Conservation (phyloP, 2,888 invertebrate genomes). For the Willowsia nigromaculata region DNA sequence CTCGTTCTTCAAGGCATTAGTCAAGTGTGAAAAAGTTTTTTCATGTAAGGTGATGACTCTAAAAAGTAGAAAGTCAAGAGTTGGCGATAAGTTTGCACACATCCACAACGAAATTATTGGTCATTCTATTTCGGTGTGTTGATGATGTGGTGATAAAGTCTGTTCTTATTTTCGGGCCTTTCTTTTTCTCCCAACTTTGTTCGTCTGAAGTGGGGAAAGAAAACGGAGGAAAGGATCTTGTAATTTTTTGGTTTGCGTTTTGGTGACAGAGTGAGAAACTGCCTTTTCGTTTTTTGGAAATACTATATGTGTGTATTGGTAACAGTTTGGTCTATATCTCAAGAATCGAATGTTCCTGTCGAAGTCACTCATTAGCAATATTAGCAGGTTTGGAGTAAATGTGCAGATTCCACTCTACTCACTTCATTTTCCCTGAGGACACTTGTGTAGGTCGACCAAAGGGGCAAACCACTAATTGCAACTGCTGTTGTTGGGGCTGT, state of each 20-base stretch:
- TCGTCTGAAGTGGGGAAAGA: background rate
- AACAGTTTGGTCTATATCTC: too few relatives aligned
- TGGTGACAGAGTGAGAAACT: background rate
- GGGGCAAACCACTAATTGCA: slow-evolving; percentile 2
- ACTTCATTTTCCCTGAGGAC: background rate
- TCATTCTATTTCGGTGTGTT: background rate
- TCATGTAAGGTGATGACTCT: background rate
- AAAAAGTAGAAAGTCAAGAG: background rate
- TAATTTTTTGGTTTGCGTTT: background rate
- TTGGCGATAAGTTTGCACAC: background rate
- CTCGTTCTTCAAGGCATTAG: background rate
- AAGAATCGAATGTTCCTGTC: slow-evolving; percentile 4
- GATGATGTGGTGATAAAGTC: background rate
- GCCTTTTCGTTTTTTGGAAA: background rate
- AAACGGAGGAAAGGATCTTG: background rate
- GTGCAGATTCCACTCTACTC: background rate
- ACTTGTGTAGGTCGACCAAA: background rate
- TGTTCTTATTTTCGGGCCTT: background rate
- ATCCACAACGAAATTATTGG: background rate
- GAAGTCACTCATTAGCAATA: background rate
- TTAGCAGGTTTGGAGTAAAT: background rate
- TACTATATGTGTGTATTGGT: too few relatives aligned
- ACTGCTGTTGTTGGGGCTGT: background rate
- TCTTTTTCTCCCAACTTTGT: background rate
- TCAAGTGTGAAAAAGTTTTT: background rate